Percentiles rank a stretch among this genome's conserved stretches.
Conservation (phyloP, 2,888 invertebrate genomes). For the Bellardia pandia region DNA sequence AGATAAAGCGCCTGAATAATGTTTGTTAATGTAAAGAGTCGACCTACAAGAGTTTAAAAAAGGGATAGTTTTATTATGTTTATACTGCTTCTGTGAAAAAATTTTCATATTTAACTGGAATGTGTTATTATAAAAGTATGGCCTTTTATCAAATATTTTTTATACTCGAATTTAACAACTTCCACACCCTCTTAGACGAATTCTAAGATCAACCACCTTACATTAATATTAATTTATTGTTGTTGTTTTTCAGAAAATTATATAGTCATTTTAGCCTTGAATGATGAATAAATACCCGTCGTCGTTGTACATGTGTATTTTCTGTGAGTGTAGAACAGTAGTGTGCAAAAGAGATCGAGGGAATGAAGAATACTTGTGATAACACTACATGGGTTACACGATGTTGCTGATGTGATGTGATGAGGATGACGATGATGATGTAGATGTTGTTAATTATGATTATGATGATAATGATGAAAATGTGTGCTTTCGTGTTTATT, state of each 20-base stretch:
- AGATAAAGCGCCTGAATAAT: no score
- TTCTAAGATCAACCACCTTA: constrained; percentile 57
- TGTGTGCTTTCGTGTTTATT: constrained; percentile 60
- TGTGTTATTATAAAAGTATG: no score
- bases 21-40: no score
- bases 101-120: no score
- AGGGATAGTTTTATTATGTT: no score
- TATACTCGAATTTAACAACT: neutral
- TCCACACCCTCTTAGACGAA: constrained; percentile 15
- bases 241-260: constrained; percentile 33
- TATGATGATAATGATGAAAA: constrained; percentile 53
- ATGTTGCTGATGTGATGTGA: constrained; percentile 26
- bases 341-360: neutral
- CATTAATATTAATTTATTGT: constrained; percentile 9
- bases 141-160: neutral
- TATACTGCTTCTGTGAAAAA: no score
- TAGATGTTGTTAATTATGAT: constrained; percentile 38
- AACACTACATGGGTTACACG: constrained; percentile 54
- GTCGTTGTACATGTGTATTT: constrained; percentile 25
- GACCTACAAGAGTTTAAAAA: no score
- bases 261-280: constrained; percentile 57
- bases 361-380: constrained; percentile 22
- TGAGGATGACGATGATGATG: constrained; percentile 10
- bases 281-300: constrained; percentile 2
- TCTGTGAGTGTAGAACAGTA: constrained; percentile 36